phyloP scores from a whole-genome alignment of 2,888 invertebrate species.

The Pachydiplax longipennis region DNA sequence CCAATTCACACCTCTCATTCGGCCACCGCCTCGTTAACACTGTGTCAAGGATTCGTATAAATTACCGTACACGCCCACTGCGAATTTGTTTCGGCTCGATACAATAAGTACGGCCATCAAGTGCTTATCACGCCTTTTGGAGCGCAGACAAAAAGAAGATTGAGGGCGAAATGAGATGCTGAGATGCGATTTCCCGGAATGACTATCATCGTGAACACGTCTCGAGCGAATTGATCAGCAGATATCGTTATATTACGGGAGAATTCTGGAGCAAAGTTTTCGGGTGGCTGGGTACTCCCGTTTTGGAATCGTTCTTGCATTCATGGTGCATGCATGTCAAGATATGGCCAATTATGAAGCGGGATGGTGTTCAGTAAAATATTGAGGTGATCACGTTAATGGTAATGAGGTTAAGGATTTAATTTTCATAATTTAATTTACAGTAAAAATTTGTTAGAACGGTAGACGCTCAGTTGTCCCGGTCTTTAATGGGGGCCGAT shows the following conservation, averaged over 20 bases:
- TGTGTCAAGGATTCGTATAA: not conserved
- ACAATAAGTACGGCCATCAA: not conserved
- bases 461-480: too few relatives aligned
- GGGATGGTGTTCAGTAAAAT: too few relatives aligned
- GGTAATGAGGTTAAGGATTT: too few relatives aligned
- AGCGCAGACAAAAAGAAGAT: not conserved
- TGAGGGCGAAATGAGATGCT: not conserved
- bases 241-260: not conserved
- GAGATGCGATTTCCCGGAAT: not conserved
- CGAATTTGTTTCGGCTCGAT: not conserved
- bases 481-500: too few relatives aligned
- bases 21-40: not conserved
- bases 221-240: not conserved
- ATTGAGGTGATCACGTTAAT: too few relatives aligned
- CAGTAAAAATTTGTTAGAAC: too few relatives aligned
- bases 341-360: too few relatives aligned
- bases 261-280: not conserved
- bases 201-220: not conserved
- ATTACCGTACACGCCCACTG: not conserved
- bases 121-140: not conserved
- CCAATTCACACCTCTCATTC: not conserved
- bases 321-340: too few relatives aligned
- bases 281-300: not conserved
- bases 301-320: not conserved
- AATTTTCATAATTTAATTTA: too few relatives aligned